Evolutionary conservation across 2,797 vertebrate genomes (phyloP).

Genomic region (Gymnopithys bicolor): DNA sequence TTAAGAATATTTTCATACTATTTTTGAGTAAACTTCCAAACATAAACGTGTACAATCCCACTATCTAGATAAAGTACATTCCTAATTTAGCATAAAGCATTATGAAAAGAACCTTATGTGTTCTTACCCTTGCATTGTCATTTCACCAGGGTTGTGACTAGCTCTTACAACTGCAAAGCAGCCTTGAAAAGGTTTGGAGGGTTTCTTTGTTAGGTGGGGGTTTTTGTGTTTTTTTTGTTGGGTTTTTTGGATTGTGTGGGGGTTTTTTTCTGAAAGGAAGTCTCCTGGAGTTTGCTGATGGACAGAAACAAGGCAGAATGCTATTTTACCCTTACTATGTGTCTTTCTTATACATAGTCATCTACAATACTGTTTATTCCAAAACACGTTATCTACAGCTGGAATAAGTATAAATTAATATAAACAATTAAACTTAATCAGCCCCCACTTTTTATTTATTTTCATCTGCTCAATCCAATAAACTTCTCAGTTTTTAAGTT

Average conservation of each 20-base stretch:
- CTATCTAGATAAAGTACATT: neutral
- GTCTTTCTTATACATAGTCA: neutral
- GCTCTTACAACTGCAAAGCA: neutral
- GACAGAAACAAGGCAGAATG: neutral
- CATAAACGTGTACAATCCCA: neutral
- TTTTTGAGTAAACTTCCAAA: conserved; percentile 54
- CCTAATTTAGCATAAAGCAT: neutral
- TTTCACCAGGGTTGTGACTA: neutral
- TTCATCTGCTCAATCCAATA: conserved; percentile 21
- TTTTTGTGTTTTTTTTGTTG: neutral
- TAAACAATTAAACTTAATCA: neutral
- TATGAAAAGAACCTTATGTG: neutral
- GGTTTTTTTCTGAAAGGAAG: neutral
- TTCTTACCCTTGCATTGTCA: neutral
- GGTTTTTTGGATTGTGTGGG: neutral
- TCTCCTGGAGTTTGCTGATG: neutral
- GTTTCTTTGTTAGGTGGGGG: neutral
- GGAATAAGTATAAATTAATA: neutral
- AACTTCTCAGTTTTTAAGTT: neutral
- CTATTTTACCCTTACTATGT: neutral
- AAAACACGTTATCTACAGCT: neutral
- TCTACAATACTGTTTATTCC: neutral
- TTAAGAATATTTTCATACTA: conserved; percentile 36
- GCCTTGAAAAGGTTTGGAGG: neutral
- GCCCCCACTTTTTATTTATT: neutral